Base-by-base conservation (phyloP, 2,888 invertebrate species). In the Amphimallon solstitiale region DNA sequence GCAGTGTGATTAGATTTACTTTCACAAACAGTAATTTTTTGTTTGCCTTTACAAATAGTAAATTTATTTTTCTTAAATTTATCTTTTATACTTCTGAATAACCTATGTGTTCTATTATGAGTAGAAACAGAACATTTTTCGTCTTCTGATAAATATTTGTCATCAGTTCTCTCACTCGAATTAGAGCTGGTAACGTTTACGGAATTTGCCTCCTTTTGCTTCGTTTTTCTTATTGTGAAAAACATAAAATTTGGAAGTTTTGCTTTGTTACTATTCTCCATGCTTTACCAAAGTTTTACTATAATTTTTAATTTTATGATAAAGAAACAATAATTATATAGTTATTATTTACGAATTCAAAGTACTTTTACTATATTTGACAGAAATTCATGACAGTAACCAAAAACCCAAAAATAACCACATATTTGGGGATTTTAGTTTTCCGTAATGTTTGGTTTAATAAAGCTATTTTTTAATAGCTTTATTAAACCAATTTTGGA, bases 21-120 rank as follows among this genome's bases (percentile, higher is more conserved):
- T 51, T 65, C 65, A 46, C 35, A 51, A 15, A 52, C 38, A 49
- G 52, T 66, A 34, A 62, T 49, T 17, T 60, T 65, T 37, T 66
- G 66, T 40, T 60, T 68, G 15, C 54, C 59, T 40, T 70, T 70
- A 46, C 69, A 70, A 51, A 66, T 67, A 19, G 60, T 67, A 45
- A 71, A 71, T 40, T 71, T 71, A 43, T 70, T 70, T 23, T 68
- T 59, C 15, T 34, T 59, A 59, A 59, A 59, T 29, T 59, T 59
- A 59, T 59, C 56, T 59, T 59, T 70, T 14, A 70, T 60, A 48
- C 68, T 70, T 38, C 60, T 67, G 29, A 70, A 68, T 62, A 71
- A 64, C 14, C 51, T 70, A 35, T 68, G 60, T 1, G 71, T 64
- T 19, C 68, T 52, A 63, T 63, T 71, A 7, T 65, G 70, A 14